Evolutionary conservation across 2,113 vertebrate genomes (phyloP).

Genomic region (Macheiramphus alcinus): DNA sequence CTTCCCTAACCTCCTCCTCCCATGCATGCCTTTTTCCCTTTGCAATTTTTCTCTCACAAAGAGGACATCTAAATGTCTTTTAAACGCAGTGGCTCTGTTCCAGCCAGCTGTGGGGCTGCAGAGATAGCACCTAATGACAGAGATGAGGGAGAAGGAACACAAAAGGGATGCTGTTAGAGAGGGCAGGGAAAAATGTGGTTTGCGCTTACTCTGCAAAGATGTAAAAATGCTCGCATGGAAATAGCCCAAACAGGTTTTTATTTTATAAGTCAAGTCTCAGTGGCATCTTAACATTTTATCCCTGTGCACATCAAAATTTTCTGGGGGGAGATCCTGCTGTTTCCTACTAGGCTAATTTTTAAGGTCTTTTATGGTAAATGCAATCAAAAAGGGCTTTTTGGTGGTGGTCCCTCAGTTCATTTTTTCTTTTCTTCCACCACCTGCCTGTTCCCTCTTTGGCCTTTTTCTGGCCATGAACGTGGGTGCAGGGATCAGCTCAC

Average conservation of each 20-base stretch:
- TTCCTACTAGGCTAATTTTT: neutral
- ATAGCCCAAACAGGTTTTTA: neutral
- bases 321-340: fast-evolving
- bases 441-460: neutral
- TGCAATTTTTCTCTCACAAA: neutral
- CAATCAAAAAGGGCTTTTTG: neutral
- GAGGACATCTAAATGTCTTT: neutral
- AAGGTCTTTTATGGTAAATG: neutral
- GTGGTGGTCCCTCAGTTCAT: neutral
- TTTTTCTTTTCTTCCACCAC: neutral
- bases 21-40: neutral
- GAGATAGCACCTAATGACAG: neutral
- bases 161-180: neutral
- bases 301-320: neutral
- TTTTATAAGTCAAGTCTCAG: neutral
- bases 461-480: neutral
- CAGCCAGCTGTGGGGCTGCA: neutral
- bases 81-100: neutral
- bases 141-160: neutral
- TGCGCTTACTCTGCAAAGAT: neutral
- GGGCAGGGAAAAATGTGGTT: neutral
- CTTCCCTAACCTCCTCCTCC: neutral
- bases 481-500: neutral
- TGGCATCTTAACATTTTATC: neutral
- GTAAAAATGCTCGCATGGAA: neutral